A percentile compares a stretch with the other conserved stretches of the same genome.
Evolutionary conservation across 2,113 vertebrate species (phyloP).

Genomic region (Monopterus albus): DNA sequence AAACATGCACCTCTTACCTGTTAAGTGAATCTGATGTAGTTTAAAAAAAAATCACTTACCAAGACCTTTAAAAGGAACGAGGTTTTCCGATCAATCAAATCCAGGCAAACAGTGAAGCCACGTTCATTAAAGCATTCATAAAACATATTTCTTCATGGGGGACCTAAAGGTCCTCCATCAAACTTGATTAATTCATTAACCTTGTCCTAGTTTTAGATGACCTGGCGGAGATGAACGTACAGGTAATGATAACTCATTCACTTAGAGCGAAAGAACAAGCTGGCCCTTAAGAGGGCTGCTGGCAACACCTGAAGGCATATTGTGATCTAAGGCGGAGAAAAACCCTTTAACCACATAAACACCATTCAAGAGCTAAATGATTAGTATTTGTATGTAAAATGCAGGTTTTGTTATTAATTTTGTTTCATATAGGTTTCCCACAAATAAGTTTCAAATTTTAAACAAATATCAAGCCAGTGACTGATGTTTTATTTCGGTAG

Average conservation of each 20-base stretch:
- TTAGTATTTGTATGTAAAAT: too few relatives aligned
- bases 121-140: constrained; percentile 68
- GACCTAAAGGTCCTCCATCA: constrained; percentile 68
- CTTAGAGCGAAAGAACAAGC: constrained; percentile 50
- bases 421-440: too few relatives aligned
- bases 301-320: constrained; percentile 46
- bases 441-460: too few relatives aligned
- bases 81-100: constrained; percentile 69
- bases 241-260: constrained; percentile 64
- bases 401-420: too few relatives aligned
- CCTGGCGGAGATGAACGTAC: constrained; percentile 56
- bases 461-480: too few relatives aligned
- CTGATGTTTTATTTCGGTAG: too few relatives aligned
- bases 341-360: constrained; percentile 6
- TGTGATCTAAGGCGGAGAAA: constrained; percentile 28
- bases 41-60: constrained; percentile 16
- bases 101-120: constrained; percentile 59
- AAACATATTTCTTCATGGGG: constrained; percentile 65
- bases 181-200: constrained; percentile 75
- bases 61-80: constrained; percentile 56
- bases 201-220: constrained; percentile 63
- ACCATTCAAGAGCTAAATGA: not conserved
- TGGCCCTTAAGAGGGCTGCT: constrained; percentile 54
- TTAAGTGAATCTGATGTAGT: not conserved
- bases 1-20: not conserved